Conservation (phyloP, 1,140 invertebrate species). For the Drosophila bipectinata region DNA sequence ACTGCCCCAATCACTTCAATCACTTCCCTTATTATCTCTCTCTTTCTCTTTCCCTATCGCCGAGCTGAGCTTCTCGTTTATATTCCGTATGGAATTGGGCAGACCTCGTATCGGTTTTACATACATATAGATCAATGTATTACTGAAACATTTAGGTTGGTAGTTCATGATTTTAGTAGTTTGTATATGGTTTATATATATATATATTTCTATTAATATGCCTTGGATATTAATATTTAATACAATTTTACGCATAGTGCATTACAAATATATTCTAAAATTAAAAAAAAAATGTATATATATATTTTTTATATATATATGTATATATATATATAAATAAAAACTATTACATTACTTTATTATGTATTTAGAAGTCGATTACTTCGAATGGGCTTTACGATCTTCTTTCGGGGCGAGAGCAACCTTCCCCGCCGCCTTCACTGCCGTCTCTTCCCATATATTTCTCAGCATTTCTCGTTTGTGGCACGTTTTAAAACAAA, state of each 20-base stretch:
- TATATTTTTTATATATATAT: conserved; percentile 24
- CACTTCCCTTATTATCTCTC: not conserved
- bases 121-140: conserved; percentile 72
- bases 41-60: conserved; percentile 7
- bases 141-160: conserved; percentile 73
- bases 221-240: conserved; percentile 73
- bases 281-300: conserved; percentile 65
- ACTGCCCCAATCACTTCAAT: too few species aligned
- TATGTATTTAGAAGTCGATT: conserved; percentile 65
- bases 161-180: conserved; percentile 50
- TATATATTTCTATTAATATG: conserved; percentile 68
- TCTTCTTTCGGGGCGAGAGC: conserved; percentile 8
- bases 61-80: conserved; percentile 20
- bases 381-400: conserved; percentile 38
- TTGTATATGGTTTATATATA: conserved; percentile 45
- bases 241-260: conserved; percentile 71
- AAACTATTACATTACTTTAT: conserved; percentile 75
- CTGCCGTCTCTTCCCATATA: not conserved
- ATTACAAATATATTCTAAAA: conserved; percentile 70
- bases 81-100: conserved; percentile 31
- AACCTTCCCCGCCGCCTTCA: not conserved
- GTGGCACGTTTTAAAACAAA: conserved; percentile 16
- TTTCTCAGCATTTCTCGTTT: conserved; percentile 12
- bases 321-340: conserved; percentile 56
- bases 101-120: conserved; percentile 58